A percentile compares a stretch with the other conserved stretches of the same genome.
phyloP scores from a whole-genome alignment of 1,140 invertebrate species.

The Bombus confusus region DNA sequence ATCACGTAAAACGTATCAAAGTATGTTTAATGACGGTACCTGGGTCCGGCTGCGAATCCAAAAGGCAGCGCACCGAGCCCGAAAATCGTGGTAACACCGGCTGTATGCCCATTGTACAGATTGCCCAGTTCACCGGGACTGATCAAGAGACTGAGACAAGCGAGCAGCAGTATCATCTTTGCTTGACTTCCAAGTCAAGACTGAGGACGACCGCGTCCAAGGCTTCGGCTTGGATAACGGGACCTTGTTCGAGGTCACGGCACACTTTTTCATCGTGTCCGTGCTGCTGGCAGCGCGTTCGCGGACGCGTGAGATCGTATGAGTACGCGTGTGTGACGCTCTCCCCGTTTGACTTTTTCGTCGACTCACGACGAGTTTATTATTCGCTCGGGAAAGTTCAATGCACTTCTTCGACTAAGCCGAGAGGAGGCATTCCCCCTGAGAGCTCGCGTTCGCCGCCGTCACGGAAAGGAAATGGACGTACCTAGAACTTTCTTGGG shows the following conservation, averaged over 20 bases:
- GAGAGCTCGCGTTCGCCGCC: neutral
- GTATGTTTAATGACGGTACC: constrained; percentile 60
- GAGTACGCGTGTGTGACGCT: neutral
- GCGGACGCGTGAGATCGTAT: neutral
- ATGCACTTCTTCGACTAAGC: constrained; percentile 39
- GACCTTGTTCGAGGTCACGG: constrained; percentile 80
- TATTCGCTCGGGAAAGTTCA: constrained; percentile 60
- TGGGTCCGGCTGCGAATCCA: constrained; percentile 75
- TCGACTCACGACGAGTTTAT: constrained; percentile 47
- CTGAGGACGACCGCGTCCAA: constrained; percentile 75
- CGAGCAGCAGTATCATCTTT: constrained; percentile 77
- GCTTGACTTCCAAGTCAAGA: constrained; percentile 79
- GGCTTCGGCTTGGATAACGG: constrained; percentile 78
- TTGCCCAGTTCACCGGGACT: constrained; percentile 66
- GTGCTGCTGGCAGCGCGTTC: constrained; percentile 5
- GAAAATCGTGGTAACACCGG: constrained; percentile 64
- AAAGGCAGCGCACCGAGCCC: constrained; percentile 68
- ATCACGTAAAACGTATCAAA: neutral
- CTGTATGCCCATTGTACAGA: constrained; percentile 61
- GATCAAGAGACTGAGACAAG: constrained; percentile 69
- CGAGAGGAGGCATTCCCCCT: neutral
- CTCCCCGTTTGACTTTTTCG: constrained; percentile 40
- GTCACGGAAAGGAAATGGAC: constrained; percentile 19
- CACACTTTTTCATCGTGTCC: constrained; percentile 74
- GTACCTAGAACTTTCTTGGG: constrained; percentile 35